Conservation (phyloP, 2,797 vertebrate genomes). For the Trematomus bernacchii region DNA sequence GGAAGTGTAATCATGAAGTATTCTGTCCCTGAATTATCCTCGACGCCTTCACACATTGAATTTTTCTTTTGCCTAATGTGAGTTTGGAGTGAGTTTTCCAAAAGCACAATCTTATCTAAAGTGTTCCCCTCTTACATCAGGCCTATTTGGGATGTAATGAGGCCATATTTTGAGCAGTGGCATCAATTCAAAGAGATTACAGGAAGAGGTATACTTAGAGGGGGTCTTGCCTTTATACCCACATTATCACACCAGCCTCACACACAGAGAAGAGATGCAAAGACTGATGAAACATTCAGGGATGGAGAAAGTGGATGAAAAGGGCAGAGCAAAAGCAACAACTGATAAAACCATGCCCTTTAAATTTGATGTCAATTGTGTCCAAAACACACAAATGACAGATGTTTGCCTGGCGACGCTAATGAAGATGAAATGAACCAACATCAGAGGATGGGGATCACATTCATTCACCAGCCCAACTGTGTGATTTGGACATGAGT, state of each 20-base stretch:
- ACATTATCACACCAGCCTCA: slow-evolving; percentile 40
- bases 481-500: slow-evolving; percentile 63
- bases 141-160: slow-evolving; percentile 18
- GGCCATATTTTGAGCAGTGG: slow-evolving; percentile 16
- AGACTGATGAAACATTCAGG: slow-evolving; percentile 17
- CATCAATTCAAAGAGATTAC: slow-evolving; percentile 24
- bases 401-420: slow-evolving; percentile 40
- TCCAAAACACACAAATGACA: neutral
- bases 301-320: slow-evolving; percentile 6
- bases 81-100: slow-evolving; percentile 18
- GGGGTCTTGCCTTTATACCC: slow-evolving; percentile 24
- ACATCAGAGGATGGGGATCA: slow-evolving; percentile 39
- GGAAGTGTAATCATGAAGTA: neutral
- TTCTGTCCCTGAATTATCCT: neutral
- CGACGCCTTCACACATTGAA: neutral
- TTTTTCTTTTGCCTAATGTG: slow-evolving; percentile 10
- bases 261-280: slow-evolving; percentile 1
- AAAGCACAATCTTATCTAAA: slow-evolving; percentile 17
- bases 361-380: neutral
- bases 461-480: slow-evolving; percentile 53
- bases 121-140: slow-evolving; percentile 23
- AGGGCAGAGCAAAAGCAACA: slow-evolving; percentile 2
- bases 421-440: slow-evolving; percentile 51
- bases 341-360: neutral
- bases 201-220: slow-evolving; percentile 21